Evolutionary conservation across 2,888 invertebrate species (phyloP).

Genomic region (Erebia aethiops): DNA sequence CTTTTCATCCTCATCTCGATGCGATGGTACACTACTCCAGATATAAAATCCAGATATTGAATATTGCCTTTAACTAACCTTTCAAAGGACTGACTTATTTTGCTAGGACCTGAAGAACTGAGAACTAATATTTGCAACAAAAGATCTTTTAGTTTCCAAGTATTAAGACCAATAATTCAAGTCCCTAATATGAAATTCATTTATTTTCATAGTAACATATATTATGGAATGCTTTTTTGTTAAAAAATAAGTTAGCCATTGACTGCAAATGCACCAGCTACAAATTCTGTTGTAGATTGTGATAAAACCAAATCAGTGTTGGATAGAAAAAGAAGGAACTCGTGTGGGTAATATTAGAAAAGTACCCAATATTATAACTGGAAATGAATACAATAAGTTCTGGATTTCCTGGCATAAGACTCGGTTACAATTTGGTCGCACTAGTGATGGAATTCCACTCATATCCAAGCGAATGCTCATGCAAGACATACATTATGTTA

Average conservation of each 20-base stretch:
- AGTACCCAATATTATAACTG: slow-evolving; percentile 59
- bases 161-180: no score
- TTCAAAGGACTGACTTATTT: not conserved
- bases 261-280: not conserved
- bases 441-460: slow-evolving; percentile 57
- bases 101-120: not conserved
- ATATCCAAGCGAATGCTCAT: slow-evolving; percentile 44
- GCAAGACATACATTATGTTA: slow-evolving; percentile 48
- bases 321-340: slow-evolving; percentile 23
- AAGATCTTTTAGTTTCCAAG: no score
- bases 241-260: not conserved
- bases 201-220: no score
- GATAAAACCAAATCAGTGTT: slow-evolving; percentile 25
- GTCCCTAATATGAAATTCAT: no score
- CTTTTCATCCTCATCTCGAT: not conserved
- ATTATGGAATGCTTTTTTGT: no score
- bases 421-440: slow-evolving; percentile 62
- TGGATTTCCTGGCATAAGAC: slow-evolving; percentile 77
- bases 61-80: no score
- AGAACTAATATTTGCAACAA: no score
- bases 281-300: slow-evolving; percentile 25
- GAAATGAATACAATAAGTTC: slow-evolving; percentile 71
- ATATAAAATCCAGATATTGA: no score
- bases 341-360: slow-evolving; percentile 6
- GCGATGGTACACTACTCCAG: not conserved